phyloP scores from a whole-genome alignment of 2,888 invertebrate species.

The Muschampia staudingeri region DNA sequence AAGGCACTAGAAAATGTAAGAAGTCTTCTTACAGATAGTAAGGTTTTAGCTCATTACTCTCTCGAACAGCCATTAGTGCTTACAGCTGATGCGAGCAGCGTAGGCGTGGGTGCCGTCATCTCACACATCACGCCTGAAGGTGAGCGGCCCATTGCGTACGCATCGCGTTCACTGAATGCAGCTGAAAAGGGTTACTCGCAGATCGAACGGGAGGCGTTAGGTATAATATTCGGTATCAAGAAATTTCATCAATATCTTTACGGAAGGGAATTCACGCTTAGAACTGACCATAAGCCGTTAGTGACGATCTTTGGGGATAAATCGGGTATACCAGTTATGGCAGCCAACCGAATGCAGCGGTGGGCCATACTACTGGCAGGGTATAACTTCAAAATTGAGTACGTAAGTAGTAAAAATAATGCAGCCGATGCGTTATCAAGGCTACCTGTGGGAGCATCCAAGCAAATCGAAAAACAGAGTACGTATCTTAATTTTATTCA shows the following conservation, averaged over 20 bases:
- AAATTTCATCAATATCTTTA: background rate
- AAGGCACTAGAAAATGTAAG: background rate
- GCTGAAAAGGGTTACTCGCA: background rate
- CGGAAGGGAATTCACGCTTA: background rate
- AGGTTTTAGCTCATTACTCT: background rate
- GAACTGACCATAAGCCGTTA: background rate
- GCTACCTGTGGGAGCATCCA: background rate
- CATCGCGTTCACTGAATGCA: background rate
- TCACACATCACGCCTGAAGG: background rate
- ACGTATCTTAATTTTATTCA: background rate
- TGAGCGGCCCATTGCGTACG: conserved; percentile 1
- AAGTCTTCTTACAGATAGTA: background rate
- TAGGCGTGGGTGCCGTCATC: background rate
- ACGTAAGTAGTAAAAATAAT: background rate
- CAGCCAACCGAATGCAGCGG: background rate
- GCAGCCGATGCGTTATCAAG: background rate
- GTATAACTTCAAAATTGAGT: background rate
- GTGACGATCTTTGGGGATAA: background rate
- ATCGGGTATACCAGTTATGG: background rate
- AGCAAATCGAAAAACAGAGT: background rate
- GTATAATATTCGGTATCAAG: background rate
- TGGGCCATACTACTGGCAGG: background rate
- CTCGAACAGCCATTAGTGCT: background rate
- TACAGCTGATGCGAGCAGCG: background rate
- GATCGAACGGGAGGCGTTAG: background rate